Conservation (phyloP, 2,888 invertebrate species). For the Latrodectus hesperus region DNA sequence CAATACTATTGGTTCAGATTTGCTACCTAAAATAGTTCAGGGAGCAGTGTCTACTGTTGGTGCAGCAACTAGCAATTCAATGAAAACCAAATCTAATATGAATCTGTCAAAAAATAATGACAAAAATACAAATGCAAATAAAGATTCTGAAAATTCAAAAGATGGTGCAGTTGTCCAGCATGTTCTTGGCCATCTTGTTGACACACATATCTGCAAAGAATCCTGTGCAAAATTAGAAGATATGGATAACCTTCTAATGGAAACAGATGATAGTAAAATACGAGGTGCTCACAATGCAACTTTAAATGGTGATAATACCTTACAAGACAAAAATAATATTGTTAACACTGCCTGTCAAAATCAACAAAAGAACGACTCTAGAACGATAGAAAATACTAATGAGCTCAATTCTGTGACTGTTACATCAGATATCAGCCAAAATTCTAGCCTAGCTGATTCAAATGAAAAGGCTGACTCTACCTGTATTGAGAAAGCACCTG, state of each 20-base stretch:
- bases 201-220: slow-evolving; percentile 59
- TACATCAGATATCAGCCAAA: not conserved
- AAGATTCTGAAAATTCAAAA: not conserved
- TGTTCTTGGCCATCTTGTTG: slow-evolving; percentile 57
- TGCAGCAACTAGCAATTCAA: not conserved
- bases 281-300: not conserved
- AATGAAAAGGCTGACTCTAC: slow-evolving; percentile 1
- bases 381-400: no score
- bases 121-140: not conserved
- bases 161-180: slow-evolving; percentile 38
- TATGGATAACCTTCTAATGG: slow-evolving; percentile 3
- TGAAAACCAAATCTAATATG: not conserved
- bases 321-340: no score
- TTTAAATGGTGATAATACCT: not conserved
- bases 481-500: slow-evolving; percentile 48
- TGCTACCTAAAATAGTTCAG: slow-evolving; percentile 37
- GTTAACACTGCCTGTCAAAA: no score
- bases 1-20: slow-evolving; percentile 21
- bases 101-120: not conserved
- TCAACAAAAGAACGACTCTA: not conserved
- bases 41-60: not conserved
- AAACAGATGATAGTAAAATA: slow-evolving; percentile 7
- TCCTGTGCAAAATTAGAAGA: slow-evolving; percentile 27
- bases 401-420: not conserved
- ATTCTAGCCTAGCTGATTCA: not conserved